Evolutionary conservation across 2,113 vertebrate species (phyloP).

Genomic region (Epinephelus fuscoguttatus): DNA sequence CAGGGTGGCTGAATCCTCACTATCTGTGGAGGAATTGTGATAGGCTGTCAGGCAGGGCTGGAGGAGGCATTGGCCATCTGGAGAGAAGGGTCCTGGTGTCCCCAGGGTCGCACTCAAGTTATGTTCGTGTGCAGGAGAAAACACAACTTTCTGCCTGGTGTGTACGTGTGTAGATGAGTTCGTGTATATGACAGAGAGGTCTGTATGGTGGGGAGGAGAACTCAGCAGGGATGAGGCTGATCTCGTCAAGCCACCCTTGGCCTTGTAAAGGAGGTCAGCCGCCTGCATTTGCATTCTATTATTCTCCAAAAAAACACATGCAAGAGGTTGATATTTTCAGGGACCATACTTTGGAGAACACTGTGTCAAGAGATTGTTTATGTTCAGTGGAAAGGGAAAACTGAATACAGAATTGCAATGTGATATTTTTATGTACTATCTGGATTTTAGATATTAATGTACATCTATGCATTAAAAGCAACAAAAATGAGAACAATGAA

Average conservation of each 20-base stretch:
- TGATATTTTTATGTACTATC: background rate
- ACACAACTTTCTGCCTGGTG: conserved; percentile 22
- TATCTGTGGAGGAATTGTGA: conserved; percentile 42
- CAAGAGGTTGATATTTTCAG: background rate
- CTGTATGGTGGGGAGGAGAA: conserved; percentile 15
- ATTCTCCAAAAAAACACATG: conserved; percentile 8
- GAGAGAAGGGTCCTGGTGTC: conserved; percentile 47
- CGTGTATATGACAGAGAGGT: conserved; percentile 11
- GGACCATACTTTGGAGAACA: background rate
- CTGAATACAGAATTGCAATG: background rate
- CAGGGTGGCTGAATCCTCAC: conserved; percentile 36
- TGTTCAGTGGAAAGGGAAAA: background rate
- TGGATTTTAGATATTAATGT: conserved; percentile 3
- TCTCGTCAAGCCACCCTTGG: conserved; percentile 53
- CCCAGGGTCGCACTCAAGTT: conserved; percentile 50
- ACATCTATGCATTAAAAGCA: background rate
- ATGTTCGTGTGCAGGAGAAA: conserved; percentile 21
- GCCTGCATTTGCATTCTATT: conserved; percentile 51
- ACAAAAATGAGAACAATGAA: background rate
- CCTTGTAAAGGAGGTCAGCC: conserved; percentile 50
- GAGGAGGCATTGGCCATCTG: conserved; percentile 66
- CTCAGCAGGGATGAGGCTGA: conserved; percentile 26
- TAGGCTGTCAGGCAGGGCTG: conserved; percentile 55
- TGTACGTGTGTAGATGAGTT: conserved; percentile 3
- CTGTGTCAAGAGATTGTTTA: background rate